Evolutionary conservation across 1,140 invertebrate genomes (phyloP).

Genomic region (Penaeus indicus): DNA sequence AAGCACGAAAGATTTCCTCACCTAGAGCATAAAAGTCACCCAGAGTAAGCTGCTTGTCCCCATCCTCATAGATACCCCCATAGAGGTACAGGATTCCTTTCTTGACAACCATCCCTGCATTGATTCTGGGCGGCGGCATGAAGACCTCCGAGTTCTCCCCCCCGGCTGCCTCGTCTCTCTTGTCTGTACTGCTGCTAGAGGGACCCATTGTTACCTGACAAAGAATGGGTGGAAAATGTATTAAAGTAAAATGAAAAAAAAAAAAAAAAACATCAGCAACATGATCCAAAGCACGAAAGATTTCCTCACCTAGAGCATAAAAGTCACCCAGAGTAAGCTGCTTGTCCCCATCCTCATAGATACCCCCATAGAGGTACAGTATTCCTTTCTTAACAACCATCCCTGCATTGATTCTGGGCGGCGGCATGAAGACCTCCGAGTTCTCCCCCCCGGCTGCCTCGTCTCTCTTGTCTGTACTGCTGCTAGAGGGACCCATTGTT

Average conservation of each 20-base stretch:
- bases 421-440: slow-evolving; percentile 76
- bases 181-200: neutral
- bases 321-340: slow-evolving; percentile 85
- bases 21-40: slow-evolving; percentile 74
- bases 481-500: slow-evolving; percentile 37
- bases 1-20: slow-evolving; percentile 9
- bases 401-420: slow-evolving; percentile 84
- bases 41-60: slow-evolving; percentile 85
- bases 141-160: slow-evolving; percentile 70
- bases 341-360: slow-evolving; percentile 85
- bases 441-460: neutral
- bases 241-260: neutral
- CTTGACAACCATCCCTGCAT: slow-evolving; percentile 83
- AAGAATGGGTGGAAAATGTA: neutral
- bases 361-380: slow-evolving; percentile 89
- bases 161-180: neutral
- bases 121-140: slow-evolving; percentile 83
- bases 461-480: too few relatives aligned
- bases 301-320: slow-evolving; percentile 47
- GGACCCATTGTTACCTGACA: slow-evolving; percentile 47
- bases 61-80: slow-evolving; percentile 88
- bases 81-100: slow-evolving; percentile 86
- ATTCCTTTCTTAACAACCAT: slow-evolving; percentile 83
- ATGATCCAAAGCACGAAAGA: neutral
- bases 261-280: neutral